These are phyloP conservation scores for Helicolenus hilgendorfi DNA, from an alignment of 2,797 vertebrate species.

Conservation along the genomic window DNA sequence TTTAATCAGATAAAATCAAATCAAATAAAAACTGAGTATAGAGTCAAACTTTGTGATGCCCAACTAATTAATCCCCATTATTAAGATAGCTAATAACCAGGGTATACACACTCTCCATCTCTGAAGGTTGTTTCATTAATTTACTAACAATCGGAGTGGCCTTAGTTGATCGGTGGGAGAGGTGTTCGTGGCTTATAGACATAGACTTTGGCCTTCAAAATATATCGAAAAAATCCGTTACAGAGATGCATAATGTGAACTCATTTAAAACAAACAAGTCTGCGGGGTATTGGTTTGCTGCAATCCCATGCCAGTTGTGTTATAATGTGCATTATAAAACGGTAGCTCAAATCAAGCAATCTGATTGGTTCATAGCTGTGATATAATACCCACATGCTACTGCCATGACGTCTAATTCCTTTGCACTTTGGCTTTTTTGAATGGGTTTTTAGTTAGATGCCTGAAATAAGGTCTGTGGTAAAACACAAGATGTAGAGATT, in stretches of 20 bases:
- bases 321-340: too few relatives aligned
- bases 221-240: neutral
- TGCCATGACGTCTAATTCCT: neutral
- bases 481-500: too few relatives aligned
- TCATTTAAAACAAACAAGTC: neutral
- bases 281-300: neutral
- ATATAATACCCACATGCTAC: neutral
- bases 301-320: neutral
- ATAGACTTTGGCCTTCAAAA: conserved; percentile 33
- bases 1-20: conserved; percentile 3
- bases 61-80: conserved; percentile 28
- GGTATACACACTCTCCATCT: neutral
- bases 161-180: neutral
- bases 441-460: too few relatives aligned
- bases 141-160: neutral
- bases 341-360: neutral
- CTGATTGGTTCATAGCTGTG: neutral
- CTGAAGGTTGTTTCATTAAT: conserved; percentile 24
- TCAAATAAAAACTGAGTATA: neutral
- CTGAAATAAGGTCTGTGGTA: too few relatives aligned
- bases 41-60: conserved; percentile 12
- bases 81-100: conserved; percentile 1
- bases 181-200: neutral
- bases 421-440: too few relatives aligned
- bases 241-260: neutral